Evolutionary conservation across 2,797 vertebrate genomes (phyloP).

Genomic region (Poeciliopsis turneri): DNA sequence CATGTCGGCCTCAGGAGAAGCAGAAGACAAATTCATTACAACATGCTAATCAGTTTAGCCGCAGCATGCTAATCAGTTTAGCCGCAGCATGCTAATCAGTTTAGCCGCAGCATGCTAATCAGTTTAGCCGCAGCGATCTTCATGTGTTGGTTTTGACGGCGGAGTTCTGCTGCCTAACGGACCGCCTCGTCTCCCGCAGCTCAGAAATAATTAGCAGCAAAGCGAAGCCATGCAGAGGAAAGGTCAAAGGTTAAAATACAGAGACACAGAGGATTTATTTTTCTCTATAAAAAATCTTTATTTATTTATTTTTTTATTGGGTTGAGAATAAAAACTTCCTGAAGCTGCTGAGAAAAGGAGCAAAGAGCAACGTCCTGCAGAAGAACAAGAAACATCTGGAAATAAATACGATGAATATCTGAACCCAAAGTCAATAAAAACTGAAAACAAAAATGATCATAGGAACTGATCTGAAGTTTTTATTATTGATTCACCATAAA

Average conservation of each 20-base stretch:
- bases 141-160: slow-evolving; percentile 74
- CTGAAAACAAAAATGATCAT: too few relatives aligned
- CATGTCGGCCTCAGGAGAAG: slow-evolving; percentile 65
- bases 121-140: slow-evolving; percentile 80
- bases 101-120: slow-evolving; percentile 78
- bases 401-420: too few relatives aligned
- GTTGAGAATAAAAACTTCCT: neutral
- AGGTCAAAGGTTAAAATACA: slow-evolving; percentile 21
- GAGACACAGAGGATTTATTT: neutral
- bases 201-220: slow-evolving; percentile 75
- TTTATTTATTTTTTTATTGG: neutral
- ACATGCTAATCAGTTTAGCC: slow-evolving; percentile 80
- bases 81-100: slow-evolving; percentile 75
- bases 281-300: neutral
- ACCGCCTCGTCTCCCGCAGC: slow-evolving; percentile 75
- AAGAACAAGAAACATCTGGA: too few relatives aligned
- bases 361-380: too few relatives aligned
- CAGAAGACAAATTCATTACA: slow-evolving; percentile 79
- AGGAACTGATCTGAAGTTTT: too few relatives aligned
- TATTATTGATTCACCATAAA: too few relatives aligned
- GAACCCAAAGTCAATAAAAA: too few relatives aligned
- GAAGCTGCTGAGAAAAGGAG: neutral
- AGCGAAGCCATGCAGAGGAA: slow-evolving; percentile 24
- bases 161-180: slow-evolving; percentile 72
- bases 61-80: slow-evolving; percentile 73